Evolutionary conservation across 2,888 invertebrate species (phyloP).

Genomic region (Villa cingulata): DNA sequence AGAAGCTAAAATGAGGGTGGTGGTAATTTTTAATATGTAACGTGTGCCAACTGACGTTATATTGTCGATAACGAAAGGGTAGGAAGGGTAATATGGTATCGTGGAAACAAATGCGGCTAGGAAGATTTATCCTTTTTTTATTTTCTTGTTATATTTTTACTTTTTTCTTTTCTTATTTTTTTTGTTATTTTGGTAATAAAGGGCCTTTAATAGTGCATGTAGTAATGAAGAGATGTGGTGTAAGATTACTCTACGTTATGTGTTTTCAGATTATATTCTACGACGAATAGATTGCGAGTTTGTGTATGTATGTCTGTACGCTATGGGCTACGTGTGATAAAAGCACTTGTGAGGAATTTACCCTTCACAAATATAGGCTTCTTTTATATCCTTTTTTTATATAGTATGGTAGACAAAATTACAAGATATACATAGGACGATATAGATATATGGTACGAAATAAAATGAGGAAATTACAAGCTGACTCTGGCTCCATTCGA

Average conservation of each 20-base stretch:
- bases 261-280: conserved; percentile 1
- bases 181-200: neutral
- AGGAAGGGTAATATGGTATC: neutral
- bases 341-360: conserved; percentile 2
- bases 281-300: neutral
- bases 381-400: too few relatives aligned
- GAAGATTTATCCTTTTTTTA: conserved; percentile 5
- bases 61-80: neutral
- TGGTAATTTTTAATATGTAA: conserved; percentile 9
- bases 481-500: too few relatives aligned
- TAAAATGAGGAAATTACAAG: too few relatives aligned
- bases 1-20: conserved; percentile 7
- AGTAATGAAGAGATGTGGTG: neutral
- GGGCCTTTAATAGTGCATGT: too few relatives aligned
- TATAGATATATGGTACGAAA: too few relatives aligned
- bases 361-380: neutral
- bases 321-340: neutral
- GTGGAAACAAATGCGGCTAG: neutral
- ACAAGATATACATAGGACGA: too few relatives aligned
- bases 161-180: neutral
- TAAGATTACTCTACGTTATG: neutral
- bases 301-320: too few relatives aligned
- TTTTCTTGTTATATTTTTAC: neutral
- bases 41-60: conserved; percentile 9
- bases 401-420: too few relatives aligned